Conservation (phyloP, 1,140 invertebrate genomes). For the Lethrus apterus region DNA sequence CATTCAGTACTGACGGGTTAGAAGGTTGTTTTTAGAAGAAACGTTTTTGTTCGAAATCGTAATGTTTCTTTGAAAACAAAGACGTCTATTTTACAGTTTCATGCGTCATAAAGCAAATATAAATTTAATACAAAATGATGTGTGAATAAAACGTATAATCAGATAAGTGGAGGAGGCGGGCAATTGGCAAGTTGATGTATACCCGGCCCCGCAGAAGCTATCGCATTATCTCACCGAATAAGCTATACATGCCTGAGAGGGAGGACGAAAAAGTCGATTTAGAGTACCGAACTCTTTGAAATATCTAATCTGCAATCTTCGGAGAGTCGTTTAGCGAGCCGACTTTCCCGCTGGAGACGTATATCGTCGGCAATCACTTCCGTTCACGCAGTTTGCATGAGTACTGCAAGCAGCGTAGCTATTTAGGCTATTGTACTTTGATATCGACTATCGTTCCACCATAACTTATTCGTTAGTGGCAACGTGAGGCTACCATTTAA, state of each 20-base stretch:
- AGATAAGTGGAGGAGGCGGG: slow-evolving; percentile 4
- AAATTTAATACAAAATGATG: slow-evolving; percentile 17
- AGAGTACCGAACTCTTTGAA: slow-evolving; percentile 19
- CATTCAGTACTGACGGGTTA: too few species aligned
- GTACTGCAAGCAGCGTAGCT: slow-evolving; percentile 10
- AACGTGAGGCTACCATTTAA: too few species aligned
- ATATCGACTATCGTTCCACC: too few species aligned
- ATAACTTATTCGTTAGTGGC: too few species aligned
- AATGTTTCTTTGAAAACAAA: too few species aligned
- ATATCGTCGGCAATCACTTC: slow-evolving; percentile 15
- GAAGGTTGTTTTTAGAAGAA: too few species aligned
- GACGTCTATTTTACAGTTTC: too few species aligned
- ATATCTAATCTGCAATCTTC: slow-evolving; percentile 20
- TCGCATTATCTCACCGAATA: slow-evolving; percentile 18
- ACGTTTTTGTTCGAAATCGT: too few species aligned
- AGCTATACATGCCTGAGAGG: slow-evolving; percentile 16
- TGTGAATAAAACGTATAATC: slow-evolving; percentile 15
- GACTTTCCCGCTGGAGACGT: slow-evolving; percentile 14
- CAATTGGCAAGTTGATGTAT: slow-evolving; percentile 17
- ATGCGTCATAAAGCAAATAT: slow-evolving; percentile 9
- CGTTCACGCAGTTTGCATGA: slow-evolving; percentile 17
- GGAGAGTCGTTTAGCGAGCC: slow-evolving; percentile 19
- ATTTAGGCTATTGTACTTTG: too few species aligned
- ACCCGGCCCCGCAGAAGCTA: slow-evolving; percentile 15
- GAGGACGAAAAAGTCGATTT: slow-evolving; percentile 19